Percentiles rank a stretch among this genome's conserved stretches.
phyloP scores from a whole-genome alignment of 2,113 vertebrate species.

The Podarcis cretensis region DNA sequence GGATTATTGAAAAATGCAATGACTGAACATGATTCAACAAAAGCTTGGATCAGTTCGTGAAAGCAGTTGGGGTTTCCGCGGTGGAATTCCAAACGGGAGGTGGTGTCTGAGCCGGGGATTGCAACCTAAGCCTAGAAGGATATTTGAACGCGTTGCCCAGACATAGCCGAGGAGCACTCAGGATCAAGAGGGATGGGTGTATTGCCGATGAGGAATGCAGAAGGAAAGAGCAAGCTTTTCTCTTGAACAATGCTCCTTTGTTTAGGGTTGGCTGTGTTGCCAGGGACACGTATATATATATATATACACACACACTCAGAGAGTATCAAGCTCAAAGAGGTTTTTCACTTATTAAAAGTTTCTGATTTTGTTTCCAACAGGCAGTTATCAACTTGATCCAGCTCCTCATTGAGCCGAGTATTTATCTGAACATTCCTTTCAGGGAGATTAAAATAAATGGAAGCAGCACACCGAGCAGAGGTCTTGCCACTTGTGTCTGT shows the following conservation, averaged over 20 bases:
- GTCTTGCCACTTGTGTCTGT: not conserved
- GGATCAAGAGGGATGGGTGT: not conserved
- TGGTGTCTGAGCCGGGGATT: not conserved
- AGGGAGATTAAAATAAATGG: not conserved
- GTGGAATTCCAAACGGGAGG: not conserved
- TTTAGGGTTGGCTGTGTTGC: not conserved
- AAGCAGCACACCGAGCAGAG: not conserved
- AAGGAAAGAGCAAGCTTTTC: fast-evolving
- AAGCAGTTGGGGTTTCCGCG: not conserved
- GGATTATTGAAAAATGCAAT: not conserved
- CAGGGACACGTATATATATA: not conserved
- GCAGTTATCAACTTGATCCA: not conserved
- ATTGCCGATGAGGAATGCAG: not conserved
- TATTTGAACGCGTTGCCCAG: not conserved
- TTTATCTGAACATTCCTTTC: not conserved
- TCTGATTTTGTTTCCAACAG: not conserved
- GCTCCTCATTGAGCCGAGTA: not conserved
- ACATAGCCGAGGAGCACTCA: not conserved
- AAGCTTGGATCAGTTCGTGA: not conserved
- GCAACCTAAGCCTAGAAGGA: not conserved
- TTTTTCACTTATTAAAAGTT: not conserved
- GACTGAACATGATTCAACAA: conserved; percentile 9
- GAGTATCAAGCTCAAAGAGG: not conserved
- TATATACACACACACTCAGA: fast-evolving
- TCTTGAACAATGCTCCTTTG: not conserved